Conservation (phyloP, 1,140 invertebrate genomes). For the Drosophila quadrilineata region DNA sequence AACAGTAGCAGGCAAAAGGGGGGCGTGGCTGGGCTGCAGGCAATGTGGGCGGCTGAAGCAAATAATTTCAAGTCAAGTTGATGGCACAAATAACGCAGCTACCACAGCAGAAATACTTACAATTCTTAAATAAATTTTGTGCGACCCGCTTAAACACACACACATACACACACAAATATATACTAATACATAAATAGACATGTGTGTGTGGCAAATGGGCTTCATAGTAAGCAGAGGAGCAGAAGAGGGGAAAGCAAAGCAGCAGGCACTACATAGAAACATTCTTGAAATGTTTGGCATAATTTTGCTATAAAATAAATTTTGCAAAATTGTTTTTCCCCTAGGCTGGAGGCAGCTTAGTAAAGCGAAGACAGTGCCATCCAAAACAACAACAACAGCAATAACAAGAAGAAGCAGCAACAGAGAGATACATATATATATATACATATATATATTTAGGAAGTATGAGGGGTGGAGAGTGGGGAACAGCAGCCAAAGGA, state of each 20-base stretch:
- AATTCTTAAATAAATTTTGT: slow-evolving; percentile 77
- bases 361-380: slow-evolving; percentile 38
- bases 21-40: neutral
- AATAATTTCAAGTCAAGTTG: slow-evolving; percentile 75
- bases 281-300: slow-evolving; percentile 78
- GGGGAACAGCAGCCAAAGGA: slow-evolving; percentile 55
- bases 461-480: slow-evolving; percentile 12
- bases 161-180: slow-evolving; percentile 11
- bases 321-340: slow-evolving; percentile 80
- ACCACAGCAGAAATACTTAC: slow-evolving; percentile 67
- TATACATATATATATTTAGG: too few relatives aligned
- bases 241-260: too few relatives aligned
- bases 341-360: slow-evolving; percentile 75
- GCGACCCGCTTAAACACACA: slow-evolving; percentile 33
- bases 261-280: slow-evolving; percentile 70
- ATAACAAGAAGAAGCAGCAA: slow-evolving; percentile 1
- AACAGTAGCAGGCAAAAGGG: slow-evolving; percentile 32
- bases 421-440: too few relatives aligned
- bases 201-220: slow-evolving; percentile 49
- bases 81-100: slow-evolving; percentile 61
- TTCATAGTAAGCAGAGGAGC: slow-evolving; percentile 28
- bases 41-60: slow-evolving; percentile 45
- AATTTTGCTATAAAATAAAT: slow-evolving; percentile 80
- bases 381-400: slow-evolving; percentile 6
- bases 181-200: too few relatives aligned